Evolutionary conservation across 2,888 invertebrate species (phyloP).

Genomic region (Congeria kusceri): DNA sequence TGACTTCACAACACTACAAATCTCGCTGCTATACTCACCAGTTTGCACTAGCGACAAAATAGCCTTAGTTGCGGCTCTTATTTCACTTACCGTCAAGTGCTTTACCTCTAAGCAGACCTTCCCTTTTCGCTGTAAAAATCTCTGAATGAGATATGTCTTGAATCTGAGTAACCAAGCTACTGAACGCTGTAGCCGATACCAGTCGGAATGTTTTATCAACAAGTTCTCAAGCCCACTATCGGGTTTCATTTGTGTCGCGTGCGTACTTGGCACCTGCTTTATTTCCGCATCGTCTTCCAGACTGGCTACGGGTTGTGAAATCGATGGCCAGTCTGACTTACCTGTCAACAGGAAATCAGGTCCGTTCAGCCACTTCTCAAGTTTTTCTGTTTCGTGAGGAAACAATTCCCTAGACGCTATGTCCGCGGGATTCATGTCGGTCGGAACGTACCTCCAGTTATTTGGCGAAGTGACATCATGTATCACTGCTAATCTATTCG

Average conservation of each 20-base stretch:
- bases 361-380: too few species aligned
- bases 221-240: background rate
- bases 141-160: background rate
- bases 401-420: too few species aligned
- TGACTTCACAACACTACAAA: too few species aligned
- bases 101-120: background rate
- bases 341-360: too few species aligned
- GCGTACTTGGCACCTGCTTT: background rate
- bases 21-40: too few species aligned
- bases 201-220: constrained; percentile 9
- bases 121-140: background rate
- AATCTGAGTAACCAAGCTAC: constrained; percentile 6
- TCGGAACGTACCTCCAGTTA: constrained; percentile 19
- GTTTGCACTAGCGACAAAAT: too few species aligned
- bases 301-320: background rate
- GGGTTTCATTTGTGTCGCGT: background rate
- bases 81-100: constrained; percentile 5
- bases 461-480: constrained; percentile 11
- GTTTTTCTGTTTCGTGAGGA: too few species aligned
- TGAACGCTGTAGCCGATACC: constrained; percentile 6
- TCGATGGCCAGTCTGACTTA: too few species aligned
- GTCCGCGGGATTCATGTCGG: constrained; percentile 8
- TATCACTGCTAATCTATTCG: constrained; percentile 15
- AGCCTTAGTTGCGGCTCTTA: background rate
- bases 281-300: constrained; percentile 3